Base-by-base conservation (phyloP, 2,113 vertebrate genomes). In the Paradisaea rubra region DNA sequence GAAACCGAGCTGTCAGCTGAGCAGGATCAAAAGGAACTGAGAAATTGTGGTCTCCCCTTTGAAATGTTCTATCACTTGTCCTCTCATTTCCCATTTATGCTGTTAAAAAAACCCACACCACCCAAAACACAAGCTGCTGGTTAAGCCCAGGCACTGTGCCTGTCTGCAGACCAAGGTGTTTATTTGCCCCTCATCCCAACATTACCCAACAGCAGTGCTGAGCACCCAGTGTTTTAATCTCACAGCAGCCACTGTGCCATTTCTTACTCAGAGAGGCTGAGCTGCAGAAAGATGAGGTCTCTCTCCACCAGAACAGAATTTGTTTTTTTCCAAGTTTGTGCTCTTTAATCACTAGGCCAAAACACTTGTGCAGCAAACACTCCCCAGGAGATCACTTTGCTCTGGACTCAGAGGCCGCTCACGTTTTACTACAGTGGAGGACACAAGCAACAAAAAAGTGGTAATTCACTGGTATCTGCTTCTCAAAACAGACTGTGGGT, bases 341-440 rank as follows among this genome's bases (percentile, higher is more conserved):
- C 11, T 70, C 19, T 41, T 91, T 33, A 72, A 30, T 10, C 2
- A 2, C 37, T 35, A n/a, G 12, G 39, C 18, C 4, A 2, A 76
- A 89, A 89, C 49, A 18, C 27, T 81, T 57, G 6, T 6, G 13
- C 47, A 71, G 52, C 69, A 74, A 86, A 71, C 28, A 7, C 45
- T 76, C 7, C 42, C 22, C 33, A 35, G 45, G 41, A 86, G 20
- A 85, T 41, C 20, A 11, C 35, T 50, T 28, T 25, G 15, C 56
- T 70, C 28, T 41, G 13, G 6, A 16, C 42, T 65, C 70, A 49
- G 50, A n/a, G 56, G 19, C 30, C 35, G 20, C 35, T 35, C 35
- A 5, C 0, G 0, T 47, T 83, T 73, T 49, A 86, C 86, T 72
- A 25, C n/a, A 61, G 44, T 2, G 7, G 37, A 78, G 11, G 6